Conservation (phyloP, 2,797 vertebrate species). For the Echiichthys vipera region DNA sequence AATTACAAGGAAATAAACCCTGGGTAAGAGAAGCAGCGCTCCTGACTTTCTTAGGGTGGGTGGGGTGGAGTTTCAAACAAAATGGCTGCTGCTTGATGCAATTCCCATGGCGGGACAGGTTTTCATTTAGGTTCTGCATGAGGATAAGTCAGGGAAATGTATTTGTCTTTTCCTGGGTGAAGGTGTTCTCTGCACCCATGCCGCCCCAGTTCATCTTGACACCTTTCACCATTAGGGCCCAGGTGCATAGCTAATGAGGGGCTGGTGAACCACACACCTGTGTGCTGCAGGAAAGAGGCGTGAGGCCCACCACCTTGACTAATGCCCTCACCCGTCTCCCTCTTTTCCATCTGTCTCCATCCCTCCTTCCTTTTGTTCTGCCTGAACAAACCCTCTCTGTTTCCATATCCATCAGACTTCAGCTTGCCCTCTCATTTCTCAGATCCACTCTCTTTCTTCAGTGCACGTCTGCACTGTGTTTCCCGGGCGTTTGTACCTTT, state of each 20-base stretch:
- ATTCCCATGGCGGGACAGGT: conserved; percentile 19
- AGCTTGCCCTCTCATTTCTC: conserved; percentile 47
- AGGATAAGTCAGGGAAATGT: background rate
- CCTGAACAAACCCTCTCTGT: conserved; percentile 53
- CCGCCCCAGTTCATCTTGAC: conserved; percentile 59
- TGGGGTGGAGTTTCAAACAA: conserved; percentile 36
- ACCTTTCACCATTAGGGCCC: conserved; percentile 60
- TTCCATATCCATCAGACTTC: conserved; percentile 59
- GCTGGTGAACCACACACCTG: conserved; percentile 73
- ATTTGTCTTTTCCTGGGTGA: conserved; percentile 37
- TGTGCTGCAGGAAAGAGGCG: conserved; percentile 48
- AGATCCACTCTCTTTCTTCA: conserved; percentile 32
- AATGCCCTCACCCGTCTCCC: conserved; percentile 62
- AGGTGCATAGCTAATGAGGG: conserved; percentile 73
- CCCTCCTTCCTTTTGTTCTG: conserved; percentile 55
- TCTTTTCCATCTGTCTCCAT: conserved; percentile 65
- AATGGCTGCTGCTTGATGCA: conserved; percentile 44
- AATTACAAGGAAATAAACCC: conserved; percentile 79
- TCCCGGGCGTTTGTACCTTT: conserved; percentile 55
- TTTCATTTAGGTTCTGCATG: conserved; percentile 21
- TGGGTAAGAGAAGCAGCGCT: conserved; percentile 65
- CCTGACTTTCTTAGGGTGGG: conserved; percentile 50
- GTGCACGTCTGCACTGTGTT: conserved; percentile 25
- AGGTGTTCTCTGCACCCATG: conserved; percentile 35
- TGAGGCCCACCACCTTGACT: conserved; percentile 63